These are phyloP conservation scores for Mallotus villosus DNA, from an alignment of 2,797 vertebrate species.

Conservation along the genomic window DNA sequence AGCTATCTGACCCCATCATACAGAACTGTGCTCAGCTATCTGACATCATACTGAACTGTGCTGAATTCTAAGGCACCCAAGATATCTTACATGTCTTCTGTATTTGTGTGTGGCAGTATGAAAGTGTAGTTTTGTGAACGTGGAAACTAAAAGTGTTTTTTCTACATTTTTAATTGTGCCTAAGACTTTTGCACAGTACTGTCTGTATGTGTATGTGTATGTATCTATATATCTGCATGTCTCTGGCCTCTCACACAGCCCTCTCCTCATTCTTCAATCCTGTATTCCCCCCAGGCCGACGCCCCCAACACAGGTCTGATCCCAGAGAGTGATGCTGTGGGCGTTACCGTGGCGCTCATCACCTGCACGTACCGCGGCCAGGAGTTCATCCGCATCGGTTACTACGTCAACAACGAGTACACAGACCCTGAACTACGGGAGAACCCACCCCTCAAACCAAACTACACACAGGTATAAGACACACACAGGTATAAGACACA, in stretches of 20 bases:
- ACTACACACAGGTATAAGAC: constrained; percentile 79
- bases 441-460: constrained; percentile 82
- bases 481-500: not conserved
- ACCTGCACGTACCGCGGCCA: constrained; percentile 88
- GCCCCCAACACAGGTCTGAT: constrained; percentile 83
- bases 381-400: constrained; percentile 88
- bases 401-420: constrained; percentile 91
- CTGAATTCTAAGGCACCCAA: too few species aligned
- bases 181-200: too few species aligned
- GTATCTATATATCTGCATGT: not conserved
- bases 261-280: not conserved
- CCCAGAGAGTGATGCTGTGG: constrained; percentile 85
- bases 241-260: not conserved
- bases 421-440: constrained; percentile 81
- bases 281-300: constrained; percentile 69
- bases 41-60: too few species aligned
- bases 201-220: too few species aligned
- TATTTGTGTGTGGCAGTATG: too few species aligned
- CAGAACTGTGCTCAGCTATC: too few species aligned
- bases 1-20: too few species aligned
- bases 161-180: too few species aligned
- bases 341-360: constrained; percentile 86
- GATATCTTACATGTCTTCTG: too few species aligned
- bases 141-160: too few species aligned
- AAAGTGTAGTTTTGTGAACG: too few species aligned